Evolutionary conservation across 1,140 invertebrate genomes (phyloP).

Genomic region (Druon quercuslanigerum): DNA sequence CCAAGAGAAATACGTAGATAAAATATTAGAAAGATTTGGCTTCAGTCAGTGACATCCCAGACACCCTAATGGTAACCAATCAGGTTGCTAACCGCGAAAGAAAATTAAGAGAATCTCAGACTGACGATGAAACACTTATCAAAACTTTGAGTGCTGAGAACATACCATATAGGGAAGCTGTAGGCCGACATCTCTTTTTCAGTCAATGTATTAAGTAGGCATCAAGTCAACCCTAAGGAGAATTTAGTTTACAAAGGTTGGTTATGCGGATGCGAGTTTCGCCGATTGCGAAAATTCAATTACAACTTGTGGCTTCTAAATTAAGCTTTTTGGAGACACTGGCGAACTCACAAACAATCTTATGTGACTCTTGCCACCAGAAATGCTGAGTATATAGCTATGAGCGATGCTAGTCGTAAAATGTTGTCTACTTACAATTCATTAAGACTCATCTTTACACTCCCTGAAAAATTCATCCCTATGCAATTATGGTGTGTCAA

Average conservation of each 20-base stretch:
- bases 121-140: background rate
- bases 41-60: background rate
- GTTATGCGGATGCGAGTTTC: background rate
- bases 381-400: too few relatives aligned
- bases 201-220: background rate
- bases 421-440: too few relatives aligned
- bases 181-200: conserved; percentile 2
- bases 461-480: background rate
- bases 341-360: background rate
- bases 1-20: background rate
- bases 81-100: conserved; percentile 1
- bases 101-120: background rate
- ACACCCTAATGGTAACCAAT: background rate
- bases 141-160: too few relatives aligned
- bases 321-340: background rate
- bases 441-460: too few relatives aligned
- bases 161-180: background rate
- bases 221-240: background rate
- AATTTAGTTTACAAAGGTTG: too few relatives aligned
- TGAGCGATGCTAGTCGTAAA: too few relatives aligned
- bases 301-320: background rate
- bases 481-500: background rate
- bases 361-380: background rate
- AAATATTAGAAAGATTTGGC: background rate
- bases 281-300: background rate